A percentile compares a stretch with the other conserved stretches of the same genome.
Evolutionary conservation across 2,113 vertebrate genomes (phyloP).

Genomic region (Larimichthys polyactis): DNA sequence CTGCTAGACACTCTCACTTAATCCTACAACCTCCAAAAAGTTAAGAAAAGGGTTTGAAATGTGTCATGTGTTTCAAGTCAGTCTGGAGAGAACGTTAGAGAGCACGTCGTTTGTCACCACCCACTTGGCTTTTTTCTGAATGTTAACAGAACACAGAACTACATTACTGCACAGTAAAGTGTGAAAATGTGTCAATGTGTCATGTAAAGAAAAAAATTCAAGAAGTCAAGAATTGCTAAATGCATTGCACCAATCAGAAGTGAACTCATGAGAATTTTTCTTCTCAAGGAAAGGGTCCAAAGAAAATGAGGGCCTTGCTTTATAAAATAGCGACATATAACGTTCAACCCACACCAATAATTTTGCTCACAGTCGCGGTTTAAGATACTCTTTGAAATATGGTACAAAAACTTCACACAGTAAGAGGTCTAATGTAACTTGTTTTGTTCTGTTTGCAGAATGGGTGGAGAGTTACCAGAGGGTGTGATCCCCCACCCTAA

Average conservation of each 20-base stretch:
- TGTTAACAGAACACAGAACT: not conserved
- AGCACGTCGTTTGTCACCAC: not conserved
- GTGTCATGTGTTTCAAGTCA: not conserved
- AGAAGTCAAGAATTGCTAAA: not conserved
- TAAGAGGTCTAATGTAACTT: not conserved
- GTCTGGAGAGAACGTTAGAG: not conserved
- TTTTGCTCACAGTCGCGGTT: not conserved
- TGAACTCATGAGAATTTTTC: no score
- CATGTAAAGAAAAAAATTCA: not conserved
- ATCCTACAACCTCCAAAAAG: not conserved
- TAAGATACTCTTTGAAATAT: not conserved
- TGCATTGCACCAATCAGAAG: not conserved
- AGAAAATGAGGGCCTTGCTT: no score
- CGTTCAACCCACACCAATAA: not conserved
- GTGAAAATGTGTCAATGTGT: not conserved
- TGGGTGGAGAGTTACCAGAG: constrained; percentile 81
- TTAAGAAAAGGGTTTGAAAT: not conserved
- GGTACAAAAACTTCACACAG: not conserved
- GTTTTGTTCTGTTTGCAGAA: constrained; percentile 76
- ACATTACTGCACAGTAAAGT: not conserved
- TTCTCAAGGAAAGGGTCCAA: no score
- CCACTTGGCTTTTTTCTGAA: not conserved
- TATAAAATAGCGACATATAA: not conserved
- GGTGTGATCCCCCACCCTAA: constrained; percentile 79
- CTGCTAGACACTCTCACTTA: no score